These are phyloP conservation scores for Mobula hypostoma DNA, from an alignment of 2,113 vertebrate species.

Conservation along the genomic window DNA sequence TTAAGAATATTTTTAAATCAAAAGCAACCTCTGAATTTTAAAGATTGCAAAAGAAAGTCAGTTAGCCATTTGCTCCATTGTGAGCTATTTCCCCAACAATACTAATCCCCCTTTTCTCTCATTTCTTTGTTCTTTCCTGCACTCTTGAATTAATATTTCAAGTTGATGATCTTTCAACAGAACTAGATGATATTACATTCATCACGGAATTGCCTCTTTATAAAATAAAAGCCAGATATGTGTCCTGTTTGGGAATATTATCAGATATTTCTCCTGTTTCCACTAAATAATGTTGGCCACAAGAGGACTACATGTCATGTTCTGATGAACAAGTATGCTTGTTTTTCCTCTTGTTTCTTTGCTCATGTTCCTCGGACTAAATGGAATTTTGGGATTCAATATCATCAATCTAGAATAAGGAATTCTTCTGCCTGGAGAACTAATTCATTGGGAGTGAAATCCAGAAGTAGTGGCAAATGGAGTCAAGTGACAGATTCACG, in stretches of 20 bases:
- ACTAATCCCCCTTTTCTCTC: not conserved
- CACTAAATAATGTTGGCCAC: not conserved
- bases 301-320: not conserved
- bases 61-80: not conserved
- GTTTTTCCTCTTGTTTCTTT: not conserved
- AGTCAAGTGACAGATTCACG: too few species aligned
- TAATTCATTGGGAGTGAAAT: not conserved
- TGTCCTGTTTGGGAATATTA: too few species aligned
- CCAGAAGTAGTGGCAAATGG: not conserved
- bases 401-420: not conserved
- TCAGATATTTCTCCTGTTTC: not conserved
- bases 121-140: not conserved
- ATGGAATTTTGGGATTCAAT: not conserved
- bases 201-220: too few species aligned
- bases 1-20: not conserved
- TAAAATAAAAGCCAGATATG: too few species aligned
- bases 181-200: too few species aligned
- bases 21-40: not conserved
- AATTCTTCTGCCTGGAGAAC: not conserved
- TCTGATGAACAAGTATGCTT: not conserved
- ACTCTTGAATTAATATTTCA: too few species aligned
- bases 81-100: too few species aligned
- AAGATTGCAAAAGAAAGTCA: not conserved
- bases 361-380: not conserved
- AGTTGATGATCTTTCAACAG: too few species aligned